Evolutionary conservation across 2,888 invertebrate species (phyloP), one percentile per base, ranked within the genome.

Genomic region (Drosophila gaucha): DNA sequence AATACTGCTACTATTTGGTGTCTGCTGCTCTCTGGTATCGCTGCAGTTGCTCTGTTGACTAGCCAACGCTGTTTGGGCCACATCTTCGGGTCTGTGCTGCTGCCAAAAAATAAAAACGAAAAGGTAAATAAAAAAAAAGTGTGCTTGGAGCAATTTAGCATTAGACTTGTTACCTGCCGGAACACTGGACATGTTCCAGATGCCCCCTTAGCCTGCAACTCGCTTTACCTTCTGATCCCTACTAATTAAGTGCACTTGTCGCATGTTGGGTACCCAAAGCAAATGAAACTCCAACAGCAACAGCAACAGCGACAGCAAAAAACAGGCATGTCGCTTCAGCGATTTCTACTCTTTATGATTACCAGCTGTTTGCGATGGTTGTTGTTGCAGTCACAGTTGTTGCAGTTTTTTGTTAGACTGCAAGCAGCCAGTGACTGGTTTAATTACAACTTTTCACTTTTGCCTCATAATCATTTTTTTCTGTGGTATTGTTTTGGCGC

Each of bases 1-100:
- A 91, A 91, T 89, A 91, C 89, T 90, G 90, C 91, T 89, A 90
- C 78, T 90, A 91, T 92, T 92, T 91, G 91, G 92, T 91, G 89
- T 86, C 86, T 86, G 78, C 89, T 73, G 54, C 80, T 71, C 66
- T 59, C 51, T 66, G 67, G 41, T 74, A 64, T 67, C 66, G 75
- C 62, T 65, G 86, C 64, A 63, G 69, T 79, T 77, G 85, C 72
- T 78, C 67, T 67, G 50, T 86, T 82, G 89, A 82, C 89, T 88
- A 87, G 82, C 89, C 82, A 78, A 70, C 82, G 89, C 71, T 82
- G 74, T 65, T 87, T 78, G 65, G 79, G 74, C 79, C 88, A 88
- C 84, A 80, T 86, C 64, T 75, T 82, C 64, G 66, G 60, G 65
- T 63, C 65, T 64, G 70, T 65, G 80, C 55, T 60, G 65, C 84